These are phyloP conservation scores for Eucidaris tribuloides DNA, from an alignment of 35 echinoderm and acorn worm species.

Conservation along the genomic window DNA sequence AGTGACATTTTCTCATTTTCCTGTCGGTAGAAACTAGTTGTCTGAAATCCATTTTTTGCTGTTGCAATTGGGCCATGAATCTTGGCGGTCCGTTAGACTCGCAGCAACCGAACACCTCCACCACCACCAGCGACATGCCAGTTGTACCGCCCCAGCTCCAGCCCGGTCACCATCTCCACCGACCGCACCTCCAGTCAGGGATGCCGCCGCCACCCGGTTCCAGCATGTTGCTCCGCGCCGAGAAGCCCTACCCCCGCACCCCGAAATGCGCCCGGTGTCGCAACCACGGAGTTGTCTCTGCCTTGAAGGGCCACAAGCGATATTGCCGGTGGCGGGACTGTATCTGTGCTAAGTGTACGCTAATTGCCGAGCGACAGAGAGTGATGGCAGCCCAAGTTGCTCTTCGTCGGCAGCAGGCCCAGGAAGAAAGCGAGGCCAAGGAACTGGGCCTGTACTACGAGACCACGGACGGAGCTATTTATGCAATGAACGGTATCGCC, in stretches of 20 bases:
- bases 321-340: slow-evolving; percentile 99
- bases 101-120: neutral
- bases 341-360: slow-evolving; percentile 97
- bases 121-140: slow-evolving; percentile 7
- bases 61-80: slow-evolving; percentile 21
- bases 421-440: slow-evolving; percentile 97
- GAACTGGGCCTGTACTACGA: slow-evolving; percentile 97
- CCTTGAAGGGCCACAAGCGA: slow-evolving; percentile 93
- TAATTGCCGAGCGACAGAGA: slow-evolving; percentile 93
- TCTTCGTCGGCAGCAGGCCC: slow-evolving; percentile 88
- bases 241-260: slow-evolving; percentile 98
- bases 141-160: slow-evolving; percentile 25
- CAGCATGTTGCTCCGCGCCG: slow-evolving; percentile 73
- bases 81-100: neutral
- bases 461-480: slow-evolving; percentile 89
- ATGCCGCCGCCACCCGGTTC: slow-evolving; percentile 29
- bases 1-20: too few species aligned
- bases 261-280: slow-evolving; percentile 97
- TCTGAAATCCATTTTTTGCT: too few species aligned
- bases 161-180: slow-evolving; percentile 24
- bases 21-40: too few species aligned
- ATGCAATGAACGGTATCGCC: slow-evolving; percentile 94
- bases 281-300: slow-evolving; percentile 97
- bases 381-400: slow-evolving; percentile 99
- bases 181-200: slow-evolving; percentile 36